These are phyloP conservation scores for Lagria hirta DNA, from an alignment of 2,888 invertebrate genomes.

Conservation along the genomic window DNA sequence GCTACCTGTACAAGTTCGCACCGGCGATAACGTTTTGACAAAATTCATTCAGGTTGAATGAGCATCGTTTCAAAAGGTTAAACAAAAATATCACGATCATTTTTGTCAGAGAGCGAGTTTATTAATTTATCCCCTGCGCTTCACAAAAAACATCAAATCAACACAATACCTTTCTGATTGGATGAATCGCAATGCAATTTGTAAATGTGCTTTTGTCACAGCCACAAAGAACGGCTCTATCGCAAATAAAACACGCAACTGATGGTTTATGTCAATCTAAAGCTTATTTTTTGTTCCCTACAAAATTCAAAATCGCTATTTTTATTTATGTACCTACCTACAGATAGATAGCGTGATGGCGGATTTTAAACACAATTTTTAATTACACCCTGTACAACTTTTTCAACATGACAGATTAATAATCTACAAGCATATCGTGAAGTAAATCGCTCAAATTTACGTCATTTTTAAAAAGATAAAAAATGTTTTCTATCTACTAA, in stretches of 20 bases:
- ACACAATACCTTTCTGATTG: constrained; percentile 56
- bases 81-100: constrained; percentile 30
- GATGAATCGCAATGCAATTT: constrained; percentile 57
- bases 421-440: too few species aligned
- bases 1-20: constrained; percentile 19
- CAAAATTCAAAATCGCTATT: too few species aligned
- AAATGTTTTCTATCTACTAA: too few species aligned
- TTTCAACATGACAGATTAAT: too few species aligned
- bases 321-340: too few species aligned
- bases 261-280: constrained; percentile 21
- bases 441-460: too few species aligned
- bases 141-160: constrained; percentile 44
- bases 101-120: constrained; percentile 45
- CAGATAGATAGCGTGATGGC: too few species aligned
- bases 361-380: too few species aligned
- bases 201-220: constrained; percentile 52
- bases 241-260: constrained; percentile 52
- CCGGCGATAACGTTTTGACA: constrained; percentile 40
- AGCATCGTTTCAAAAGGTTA: constrained; percentile 35
- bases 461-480: too few species aligned
- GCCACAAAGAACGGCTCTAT: constrained; percentile 50
- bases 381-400: too few species aligned
- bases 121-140: constrained; percentile 46
- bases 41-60: constrained; percentile 40
- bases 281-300: constrained; percentile 8